phyloP scores from a whole-genome alignment of 2,888 invertebrate genomes.

The Drosophila anomelani region DNA sequence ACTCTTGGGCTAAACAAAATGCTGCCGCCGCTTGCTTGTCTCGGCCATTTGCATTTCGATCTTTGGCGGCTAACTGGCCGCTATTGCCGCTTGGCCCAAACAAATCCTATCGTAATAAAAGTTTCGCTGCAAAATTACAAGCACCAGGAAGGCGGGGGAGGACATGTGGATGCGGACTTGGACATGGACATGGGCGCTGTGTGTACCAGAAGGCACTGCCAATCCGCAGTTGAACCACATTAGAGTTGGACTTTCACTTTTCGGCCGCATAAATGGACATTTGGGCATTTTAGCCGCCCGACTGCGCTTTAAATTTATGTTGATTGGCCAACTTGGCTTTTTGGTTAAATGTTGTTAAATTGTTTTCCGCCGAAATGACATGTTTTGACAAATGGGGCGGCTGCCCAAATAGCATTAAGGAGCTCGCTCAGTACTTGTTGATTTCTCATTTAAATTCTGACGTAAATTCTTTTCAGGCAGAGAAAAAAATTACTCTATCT shows the following conservation, averaged over 20 bases:
- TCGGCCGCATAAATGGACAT: conserved; percentile 68
- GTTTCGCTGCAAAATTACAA: conserved; percentile 72
- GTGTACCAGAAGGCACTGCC: conserved; percentile 47
- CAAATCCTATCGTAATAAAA: conserved; percentile 76
- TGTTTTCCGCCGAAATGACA: conserved; percentile 77
- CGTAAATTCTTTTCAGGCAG: neutral
- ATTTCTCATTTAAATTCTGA: conserved; percentile 31
- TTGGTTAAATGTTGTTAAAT: conserved; percentile 74
- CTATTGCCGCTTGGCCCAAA: conserved; percentile 14
- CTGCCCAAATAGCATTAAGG: conserved; percentile 14
- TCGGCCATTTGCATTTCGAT: conserved; percentile 79
- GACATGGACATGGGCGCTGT: conserved; percentile 36
- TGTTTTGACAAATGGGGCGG: conserved; percentile 72
- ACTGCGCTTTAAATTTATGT: conserved; percentile 76
- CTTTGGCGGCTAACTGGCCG: conserved; percentile 70
- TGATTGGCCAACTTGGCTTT: conserved; percentile 73
- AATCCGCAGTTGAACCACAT: conserved; percentile 57
- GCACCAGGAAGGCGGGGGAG: conserved; percentile 38
- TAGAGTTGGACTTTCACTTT: conserved; percentile 74
- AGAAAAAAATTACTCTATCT: neutral
- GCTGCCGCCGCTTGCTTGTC: conserved; percentile 73
- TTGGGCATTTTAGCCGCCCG: conserved; percentile 62
- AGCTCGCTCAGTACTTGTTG: conserved; percentile 23
- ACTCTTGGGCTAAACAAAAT: conserved; percentile 65
- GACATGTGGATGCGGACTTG: conserved; percentile 34